Conservation (phyloP, 2,113 vertebrate genomes). For the Thamnaconus septentrionalis region DNA sequence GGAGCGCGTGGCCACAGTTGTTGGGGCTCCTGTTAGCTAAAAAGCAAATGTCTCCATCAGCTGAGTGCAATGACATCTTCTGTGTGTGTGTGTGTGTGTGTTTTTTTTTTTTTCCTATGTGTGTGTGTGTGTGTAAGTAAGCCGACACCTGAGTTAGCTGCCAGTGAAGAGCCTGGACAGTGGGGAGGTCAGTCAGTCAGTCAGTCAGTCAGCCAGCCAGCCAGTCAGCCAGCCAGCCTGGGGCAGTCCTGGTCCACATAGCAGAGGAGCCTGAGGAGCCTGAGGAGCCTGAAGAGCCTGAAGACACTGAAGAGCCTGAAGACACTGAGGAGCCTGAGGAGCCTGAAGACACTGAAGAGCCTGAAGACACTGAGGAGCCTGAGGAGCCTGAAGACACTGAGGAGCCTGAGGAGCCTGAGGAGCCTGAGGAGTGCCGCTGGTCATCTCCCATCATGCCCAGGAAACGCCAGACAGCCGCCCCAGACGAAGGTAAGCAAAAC, state of each 20-base stretch:
- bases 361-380: no score
- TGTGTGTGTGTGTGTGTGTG: not conserved
- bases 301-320: no score
- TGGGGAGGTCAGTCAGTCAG: not conserved
- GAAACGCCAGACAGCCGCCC: slow-evolving; percentile 68
- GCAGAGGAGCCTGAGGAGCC: no score
- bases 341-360: no score
- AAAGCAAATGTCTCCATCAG: not conserved
- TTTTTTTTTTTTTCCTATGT: no score
- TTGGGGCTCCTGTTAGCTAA: not conserved
- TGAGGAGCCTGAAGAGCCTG: no score
- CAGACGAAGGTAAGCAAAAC: slow-evolving; percentile 79
- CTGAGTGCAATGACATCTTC: not conserved
- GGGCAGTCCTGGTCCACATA: not conserved
- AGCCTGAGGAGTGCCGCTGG: not conserved
- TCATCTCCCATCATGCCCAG: slow-evolving; percentile 78
- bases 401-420: not conserved
- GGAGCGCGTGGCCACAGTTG: not conserved
- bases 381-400: no score
- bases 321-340: slow-evolving; percentile 4
- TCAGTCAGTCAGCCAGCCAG: no score
- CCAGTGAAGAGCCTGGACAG: slow-evolving; percentile 22
- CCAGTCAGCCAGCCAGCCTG: not conserved
- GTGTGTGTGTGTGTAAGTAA: not conserved
- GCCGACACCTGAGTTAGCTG: slow-evolving; percentile 45